A percentile compares a stretch with the other conserved stretches of the same genome.
phyloP scores from a whole-genome alignment of 2,113 vertebrate genomes.

The Myodes glareolus region DNA sequence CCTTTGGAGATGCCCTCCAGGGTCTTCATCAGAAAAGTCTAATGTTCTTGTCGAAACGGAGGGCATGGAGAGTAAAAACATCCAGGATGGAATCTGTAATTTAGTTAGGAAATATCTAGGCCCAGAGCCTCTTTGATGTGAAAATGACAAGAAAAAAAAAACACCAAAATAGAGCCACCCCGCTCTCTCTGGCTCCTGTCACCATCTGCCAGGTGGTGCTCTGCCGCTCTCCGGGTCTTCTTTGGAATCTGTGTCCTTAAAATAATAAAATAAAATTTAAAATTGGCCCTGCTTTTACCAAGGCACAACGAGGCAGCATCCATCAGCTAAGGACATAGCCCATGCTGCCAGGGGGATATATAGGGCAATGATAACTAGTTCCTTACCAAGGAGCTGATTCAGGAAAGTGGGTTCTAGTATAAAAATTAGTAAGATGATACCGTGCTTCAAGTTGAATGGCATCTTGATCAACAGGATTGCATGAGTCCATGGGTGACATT shows the following conservation, averaged over 20 bases:
- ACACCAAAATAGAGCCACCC: constrained; percentile 57
- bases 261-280: constrained; percentile 62
- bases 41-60: constrained; percentile 14
- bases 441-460: not conserved
- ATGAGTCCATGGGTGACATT: not conserved
- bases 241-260: constrained; percentile 52
- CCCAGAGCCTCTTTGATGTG: constrained; percentile 66
- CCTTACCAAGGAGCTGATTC: not conserved
- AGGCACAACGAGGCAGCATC: constrained; percentile 2
- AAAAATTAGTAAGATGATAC: not conserved
- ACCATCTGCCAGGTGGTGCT: constrained; percentile 50
- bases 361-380: constrained; percentile 43
- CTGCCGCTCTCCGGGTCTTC: constrained; percentile 49
- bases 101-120: constrained; percentile 60
- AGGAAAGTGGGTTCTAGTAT: constrained; percentile 1
- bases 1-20: constrained; percentile 56
- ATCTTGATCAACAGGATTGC: not conserved
- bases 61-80: not conserved
- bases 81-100: constrained; percentile 48
- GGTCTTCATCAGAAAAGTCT: constrained; percentile 47
- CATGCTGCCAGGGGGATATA: constrained; percentile 9
- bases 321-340: constrained; percentile 41
- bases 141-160: constrained; percentile 62
- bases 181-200: constrained; percentile 34
- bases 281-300: constrained; percentile 20